Evolutionary conservation across 2,797 vertebrate genomes (phyloP).

Genomic region (Cuniculus paca): DNA sequence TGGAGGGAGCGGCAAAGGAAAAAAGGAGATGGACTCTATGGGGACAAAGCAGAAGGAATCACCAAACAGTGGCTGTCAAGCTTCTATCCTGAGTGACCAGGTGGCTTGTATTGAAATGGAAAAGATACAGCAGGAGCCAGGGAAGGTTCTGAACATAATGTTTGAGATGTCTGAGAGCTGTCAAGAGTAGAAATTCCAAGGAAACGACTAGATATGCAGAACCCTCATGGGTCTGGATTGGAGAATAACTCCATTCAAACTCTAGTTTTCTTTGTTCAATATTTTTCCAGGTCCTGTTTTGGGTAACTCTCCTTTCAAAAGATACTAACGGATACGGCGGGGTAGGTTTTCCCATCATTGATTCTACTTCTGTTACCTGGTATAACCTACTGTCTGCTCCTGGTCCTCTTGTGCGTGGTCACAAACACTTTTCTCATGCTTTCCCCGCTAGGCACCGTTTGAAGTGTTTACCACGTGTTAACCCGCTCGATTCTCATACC

Average conservation of each 20-base stretch:
- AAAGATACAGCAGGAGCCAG: not conserved
- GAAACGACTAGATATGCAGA: not conserved
- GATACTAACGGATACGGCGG: not conserved
- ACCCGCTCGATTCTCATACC: not conserved
- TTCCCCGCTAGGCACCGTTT: no score
- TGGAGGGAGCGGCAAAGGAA: not conserved
- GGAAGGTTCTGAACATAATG: not conserved
- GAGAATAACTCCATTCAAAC: not conserved
- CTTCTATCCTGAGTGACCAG: not conserved
- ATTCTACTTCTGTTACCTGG: not conserved
- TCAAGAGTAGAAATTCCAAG: not conserved
- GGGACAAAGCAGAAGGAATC: not conserved
- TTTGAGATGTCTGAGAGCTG: not conserved
- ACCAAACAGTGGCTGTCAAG: not conserved
- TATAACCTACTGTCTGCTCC: not conserved
- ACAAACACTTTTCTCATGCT: not conserved
- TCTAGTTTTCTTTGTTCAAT: not conserved
- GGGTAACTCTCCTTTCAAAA: conserved; percentile 22
- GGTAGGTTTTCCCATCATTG: not conserved
- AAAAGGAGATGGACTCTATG: not conserved
- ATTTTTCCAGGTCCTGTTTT: not conserved
- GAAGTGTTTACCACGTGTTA: not conserved
- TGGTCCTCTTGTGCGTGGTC: not conserved
- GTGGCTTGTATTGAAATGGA: not conserved
- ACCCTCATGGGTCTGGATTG: not conserved